phyloP scores from a whole-genome alignment of 2,797 vertebrate species.

The Acanthornis magna region DNA sequence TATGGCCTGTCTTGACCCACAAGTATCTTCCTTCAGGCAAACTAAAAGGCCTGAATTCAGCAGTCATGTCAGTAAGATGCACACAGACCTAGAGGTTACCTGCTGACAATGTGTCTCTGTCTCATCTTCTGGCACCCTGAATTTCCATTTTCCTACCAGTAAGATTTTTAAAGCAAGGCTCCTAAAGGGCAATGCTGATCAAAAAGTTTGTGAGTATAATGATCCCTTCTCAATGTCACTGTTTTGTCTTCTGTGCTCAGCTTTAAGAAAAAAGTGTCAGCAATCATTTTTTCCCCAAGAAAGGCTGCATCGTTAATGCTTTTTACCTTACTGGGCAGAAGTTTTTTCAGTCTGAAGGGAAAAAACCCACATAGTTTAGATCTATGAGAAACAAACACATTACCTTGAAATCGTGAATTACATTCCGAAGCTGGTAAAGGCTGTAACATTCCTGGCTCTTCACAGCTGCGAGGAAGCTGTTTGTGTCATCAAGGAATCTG shows the following conservation, averaged over 20 bases:
- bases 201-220: neutral
- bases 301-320: neutral
- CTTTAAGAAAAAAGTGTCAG: neutral
- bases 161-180: neutral
- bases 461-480: slow-evolving; percentile 56
- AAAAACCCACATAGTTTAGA: neutral
- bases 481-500: slow-evolving; percentile 75
- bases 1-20: accelerated
- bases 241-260: neutral
- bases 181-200: neutral
- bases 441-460: slow-evolving; percentile 72
- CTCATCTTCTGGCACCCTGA: neutral
- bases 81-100: neutral
- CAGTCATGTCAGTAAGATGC: neutral
- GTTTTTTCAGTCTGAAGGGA: neutral
- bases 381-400: neutral
- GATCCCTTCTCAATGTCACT: neutral
- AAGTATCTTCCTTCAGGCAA: neutral
- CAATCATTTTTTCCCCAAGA: neutral
- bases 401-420: slow-evolving; percentile 85
- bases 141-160: neutral
- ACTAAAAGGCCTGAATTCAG: neutral
- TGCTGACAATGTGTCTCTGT: neutral
- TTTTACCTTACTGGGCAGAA: neutral
- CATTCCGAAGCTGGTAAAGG: slow-evolving; percentile 75